Conservation (phyloP, 2,888 invertebrate genomes). For the Cheilosia scutellata region DNA sequence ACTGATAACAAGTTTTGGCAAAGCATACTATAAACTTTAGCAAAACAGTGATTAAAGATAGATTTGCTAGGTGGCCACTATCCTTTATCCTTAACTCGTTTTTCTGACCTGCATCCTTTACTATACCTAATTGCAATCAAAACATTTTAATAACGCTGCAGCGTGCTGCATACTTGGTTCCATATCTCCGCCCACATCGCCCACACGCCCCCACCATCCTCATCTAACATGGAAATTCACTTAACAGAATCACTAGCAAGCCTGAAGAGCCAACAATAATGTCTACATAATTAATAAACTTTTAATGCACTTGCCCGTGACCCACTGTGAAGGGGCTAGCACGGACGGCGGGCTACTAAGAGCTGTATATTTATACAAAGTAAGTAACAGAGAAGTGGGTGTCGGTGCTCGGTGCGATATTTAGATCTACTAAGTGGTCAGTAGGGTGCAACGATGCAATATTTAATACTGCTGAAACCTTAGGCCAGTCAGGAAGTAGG, state of each 20-base stretch:
- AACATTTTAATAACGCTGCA: conserved; percentile 40
- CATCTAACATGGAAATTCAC: conserved; percentile 67
- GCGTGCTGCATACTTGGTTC: background rate
- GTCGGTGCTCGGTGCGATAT: conserved; percentile 24
- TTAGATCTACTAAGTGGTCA: conserved; percentile 38
- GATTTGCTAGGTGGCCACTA: background rate
- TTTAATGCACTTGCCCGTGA: conserved; percentile 70
- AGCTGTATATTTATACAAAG: conserved; percentile 1
- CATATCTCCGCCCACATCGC: background rate
- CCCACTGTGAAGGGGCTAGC: conserved; percentile 3
- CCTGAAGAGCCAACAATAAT: conserved; percentile 52
- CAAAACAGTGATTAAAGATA: conserved; percentile 2
- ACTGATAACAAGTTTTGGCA: too few species aligned
- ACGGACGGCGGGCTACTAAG: background rate
- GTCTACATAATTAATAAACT: conserved; percentile 71
- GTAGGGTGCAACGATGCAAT: conserved; percentile 44
- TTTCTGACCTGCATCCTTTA: conserved; percentile 2
- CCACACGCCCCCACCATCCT: conserved; percentile 4
- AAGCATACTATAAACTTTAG: background rate
- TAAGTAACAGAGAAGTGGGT: conserved; percentile 5
- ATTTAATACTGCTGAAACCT: conserved; percentile 18
- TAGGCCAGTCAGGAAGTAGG: conserved; percentile 7
- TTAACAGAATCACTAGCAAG: conserved; percentile 53
- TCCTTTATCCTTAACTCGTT: background rate
- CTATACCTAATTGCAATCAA: conserved; percentile 35